Evolutionary conservation across 2,888 invertebrate genomes (phyloP).

Genomic region (Sinodicranocentrus sp.): DNA sequence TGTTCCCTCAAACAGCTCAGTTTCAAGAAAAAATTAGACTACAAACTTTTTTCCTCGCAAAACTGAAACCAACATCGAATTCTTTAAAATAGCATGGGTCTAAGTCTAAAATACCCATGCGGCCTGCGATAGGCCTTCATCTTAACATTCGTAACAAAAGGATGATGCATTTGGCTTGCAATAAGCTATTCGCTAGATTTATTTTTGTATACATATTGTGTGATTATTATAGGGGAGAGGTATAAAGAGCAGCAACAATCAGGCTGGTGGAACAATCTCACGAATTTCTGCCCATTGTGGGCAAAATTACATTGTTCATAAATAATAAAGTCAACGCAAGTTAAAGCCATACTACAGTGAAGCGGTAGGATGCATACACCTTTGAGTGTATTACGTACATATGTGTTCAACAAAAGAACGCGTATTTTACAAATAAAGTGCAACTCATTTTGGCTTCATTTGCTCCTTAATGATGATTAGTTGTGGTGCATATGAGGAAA

Average conservation of each 20-base stretch:
- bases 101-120: no score
- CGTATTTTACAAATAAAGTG: slow-evolving; percentile 26
- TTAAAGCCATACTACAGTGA: neutral
- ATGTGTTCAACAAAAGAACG: neutral
- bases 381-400: neutral
- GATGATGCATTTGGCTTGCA: slow-evolving; percentile 2
- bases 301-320: slow-evolving; percentile 54
- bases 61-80: no score
- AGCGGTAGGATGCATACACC: neutral
- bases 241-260: slow-evolving; percentile 45
- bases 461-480: slow-evolving; percentile 50
- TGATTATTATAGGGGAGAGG: slow-evolving; percentile 55
- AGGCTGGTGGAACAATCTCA: slow-evolving; percentile 66
- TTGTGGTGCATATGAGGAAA: slow-evolving; percentile 34
- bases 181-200: slow-evolving; percentile 1
- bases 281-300: slow-evolving; percentile 57
- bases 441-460: slow-evolving; percentile 57
- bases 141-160: slow-evolving; percentile 2
- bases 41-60: no score
- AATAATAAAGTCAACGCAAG: slow-evolving; percentile 32
- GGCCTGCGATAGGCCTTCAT: neutral
- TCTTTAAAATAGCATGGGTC: no score
- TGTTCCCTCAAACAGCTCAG: no score
- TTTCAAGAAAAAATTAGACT: no score
- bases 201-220: slow-evolving; percentile 18